Evolutionary conservation across 2,888 invertebrate genomes (phyloP), one percentile per base, ranked within the genome.

Genomic region (Leucozona laternaria): DNA sequence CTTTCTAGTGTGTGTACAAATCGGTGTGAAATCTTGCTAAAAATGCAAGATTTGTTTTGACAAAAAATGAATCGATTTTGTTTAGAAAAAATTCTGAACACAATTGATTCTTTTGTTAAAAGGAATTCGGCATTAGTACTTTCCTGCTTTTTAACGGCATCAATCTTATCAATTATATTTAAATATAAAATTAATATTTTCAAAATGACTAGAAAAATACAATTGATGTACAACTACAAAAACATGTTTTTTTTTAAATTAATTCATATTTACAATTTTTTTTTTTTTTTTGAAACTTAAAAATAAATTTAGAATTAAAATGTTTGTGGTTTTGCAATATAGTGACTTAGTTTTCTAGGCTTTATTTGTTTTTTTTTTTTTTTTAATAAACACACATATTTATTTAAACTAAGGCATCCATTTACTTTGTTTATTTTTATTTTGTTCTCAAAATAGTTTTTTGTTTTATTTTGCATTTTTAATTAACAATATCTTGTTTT

Each of bases 331-430:
- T 34, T 60, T 60, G 60, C 60, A 60, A 62, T 28, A 68, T 28
- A 68, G 71, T 55, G 62, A 71, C 60, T 71, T n/a, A 53, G 3
- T 25, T 10, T 25, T 25, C 25, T 60, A 68, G 53, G 15, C 43
- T 28, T 31, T n/a, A n/a, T n/a, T n/a, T n/a, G n/a, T n/a, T n/a
- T n/a, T n/a, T n/a, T n/a, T n/a, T 34, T 17, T 50, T 31, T 45
- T 55, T 71, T 48, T 22, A 45, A 40, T 48, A 73, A 66, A 73
- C 57, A 57, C 43, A 55, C 50, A 34, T 58, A 5, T 15, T 1
- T 34, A 45, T 55, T 79, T 71, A 53, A 84, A 84, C 76, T 84
- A 84, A 84, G 84, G 84, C 84, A 84, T 72, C 84, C 84, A 79
- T 84, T 84, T 84, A 79, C 84, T 79, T 76, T 84, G 84, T 79